These are phyloP conservation scores for Chondrosia reniformis DNA, from an alignment of 37 sponge, comb jelly and placozoan genomes.

Conservation along the genomic window DNA sequence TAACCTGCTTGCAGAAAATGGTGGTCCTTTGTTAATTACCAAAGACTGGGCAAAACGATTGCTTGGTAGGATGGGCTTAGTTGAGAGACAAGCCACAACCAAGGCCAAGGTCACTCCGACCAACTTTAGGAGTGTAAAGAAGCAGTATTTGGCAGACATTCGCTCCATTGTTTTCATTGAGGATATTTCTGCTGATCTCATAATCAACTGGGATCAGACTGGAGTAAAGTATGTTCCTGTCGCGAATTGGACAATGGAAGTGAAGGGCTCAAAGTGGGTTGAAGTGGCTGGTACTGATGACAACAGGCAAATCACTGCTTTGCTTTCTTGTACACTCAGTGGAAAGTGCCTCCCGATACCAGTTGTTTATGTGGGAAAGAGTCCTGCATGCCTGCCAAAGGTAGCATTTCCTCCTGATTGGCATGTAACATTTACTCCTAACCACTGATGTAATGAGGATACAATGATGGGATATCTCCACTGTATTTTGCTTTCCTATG, in stretches of 20 bases:
- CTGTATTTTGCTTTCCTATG: slow-evolving; percentile 40
- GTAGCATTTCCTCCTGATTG: slow-evolving; percentile 46
- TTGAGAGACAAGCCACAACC: slow-evolving; percentile 39
- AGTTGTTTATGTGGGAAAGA: slow-evolving; percentile 50
- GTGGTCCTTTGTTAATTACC: slow-evolving; percentile 16
- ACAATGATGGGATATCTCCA: slow-evolving; percentile 42
- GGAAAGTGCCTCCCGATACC: slow-evolving; percentile 57
- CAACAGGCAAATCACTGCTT: slow-evolving; percentile 62
- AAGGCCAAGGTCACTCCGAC: slow-evolving; percentile 39
- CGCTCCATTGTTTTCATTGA: slow-evolving; percentile 42
- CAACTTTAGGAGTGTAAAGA: slow-evolving; percentile 34
- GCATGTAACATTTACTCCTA: slow-evolving; percentile 38
- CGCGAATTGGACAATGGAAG: slow-evolving; percentile 49
- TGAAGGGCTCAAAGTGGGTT: slow-evolving; percentile 38
- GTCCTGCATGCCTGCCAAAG: slow-evolving; percentile 25
- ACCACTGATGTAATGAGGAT: slow-evolving; percentile 58
- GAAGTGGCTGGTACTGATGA: slow-evolving; percentile 53
- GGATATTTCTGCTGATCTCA: slow-evolving; percentile 49
- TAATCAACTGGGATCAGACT: slow-evolving; percentile 68
- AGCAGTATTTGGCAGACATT: slow-evolving; percentile 45
- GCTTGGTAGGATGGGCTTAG: slow-evolving; percentile 57
- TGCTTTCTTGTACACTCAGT: slow-evolving; percentile 33
- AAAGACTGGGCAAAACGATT: slow-evolving; percentile 49
- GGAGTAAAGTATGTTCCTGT: slow-evolving; percentile 56
- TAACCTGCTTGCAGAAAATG: slow-evolving; percentile 19